Conservation (phyloP, 2,888 invertebrate species). For the Drosophila kambysellisi region DNA sequence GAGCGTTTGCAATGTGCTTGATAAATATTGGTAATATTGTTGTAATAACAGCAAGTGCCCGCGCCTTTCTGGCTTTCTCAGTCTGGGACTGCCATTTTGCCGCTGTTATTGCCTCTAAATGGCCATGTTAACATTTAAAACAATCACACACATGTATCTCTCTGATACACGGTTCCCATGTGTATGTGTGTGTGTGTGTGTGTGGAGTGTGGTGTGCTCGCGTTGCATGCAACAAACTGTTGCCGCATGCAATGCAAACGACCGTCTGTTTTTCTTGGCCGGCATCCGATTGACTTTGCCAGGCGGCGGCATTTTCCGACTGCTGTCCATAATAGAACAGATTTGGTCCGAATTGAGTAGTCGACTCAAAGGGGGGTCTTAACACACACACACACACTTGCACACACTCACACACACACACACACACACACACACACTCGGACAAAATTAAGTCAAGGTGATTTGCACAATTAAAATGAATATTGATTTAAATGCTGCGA, state of each 20-base stretch:
- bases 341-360: slow-evolving; percentile 67
- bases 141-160: slow-evolving; percentile 75
- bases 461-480: slow-evolving; percentile 78
- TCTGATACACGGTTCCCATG: slow-evolving; percentile 27
- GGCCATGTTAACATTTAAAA: slow-evolving; percentile 81
- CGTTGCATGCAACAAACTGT: slow-evolving; percentile 67
- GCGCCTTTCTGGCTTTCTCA: slow-evolving; percentile 74
- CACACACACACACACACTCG: slow-evolving; percentile 24
- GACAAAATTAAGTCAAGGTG: slow-evolving; percentile 75
- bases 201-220: slow-evolving; percentile 15
- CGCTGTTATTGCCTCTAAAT: slow-evolving; percentile 81
- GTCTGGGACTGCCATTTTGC: slow-evolving; percentile 75
- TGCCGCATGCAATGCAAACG: slow-evolving; percentile 66
- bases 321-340: slow-evolving; percentile 70
- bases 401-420: slow-evolving; percentile 15
- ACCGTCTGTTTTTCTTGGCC: slow-evolving; percentile 52
- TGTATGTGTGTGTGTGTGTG: slow-evolving; percentile 27
- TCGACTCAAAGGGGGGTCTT: slow-evolving; percentile 38
- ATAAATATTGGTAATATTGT: slow-evolving; percentile 80
- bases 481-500: slow-evolving; percentile 73
- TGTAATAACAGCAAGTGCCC: slow-evolving; percentile 77
- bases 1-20: slow-evolving; percentile 64
- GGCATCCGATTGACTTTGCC: slow-evolving; percentile 58
- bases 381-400: slow-evolving; percentile 24
- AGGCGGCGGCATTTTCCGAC: slow-evolving; percentile 50